Conservation (phyloP, 1,140 invertebrate genomes). For the Schlechtendalia chinensis region DNA sequence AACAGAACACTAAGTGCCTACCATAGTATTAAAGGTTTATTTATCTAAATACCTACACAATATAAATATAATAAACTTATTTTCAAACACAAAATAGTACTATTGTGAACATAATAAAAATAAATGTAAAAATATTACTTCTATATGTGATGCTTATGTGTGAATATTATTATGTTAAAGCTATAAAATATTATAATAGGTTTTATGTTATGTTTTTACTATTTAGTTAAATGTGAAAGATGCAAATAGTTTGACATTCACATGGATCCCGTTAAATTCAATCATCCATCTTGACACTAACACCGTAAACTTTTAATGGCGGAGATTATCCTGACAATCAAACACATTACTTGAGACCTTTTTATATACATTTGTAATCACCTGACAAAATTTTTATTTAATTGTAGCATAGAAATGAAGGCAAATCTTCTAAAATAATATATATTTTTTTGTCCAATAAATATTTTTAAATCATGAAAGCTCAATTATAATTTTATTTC, state of each 20-base stretch:
- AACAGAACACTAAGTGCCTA: too few species aligned
- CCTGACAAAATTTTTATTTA: background rate
- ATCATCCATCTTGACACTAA: slow-evolving; percentile 10
- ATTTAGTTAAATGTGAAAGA: background rate
- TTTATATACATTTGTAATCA: background rate
- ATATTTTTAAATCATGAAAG: too few species aligned
- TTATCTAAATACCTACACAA: background rate
- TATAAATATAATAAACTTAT: background rate
- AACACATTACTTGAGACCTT: background rate
- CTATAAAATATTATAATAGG: background rate
- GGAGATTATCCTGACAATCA: background rate
- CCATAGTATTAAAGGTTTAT: background rate
- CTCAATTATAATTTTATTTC: too few species aligned
- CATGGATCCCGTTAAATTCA: background rate
- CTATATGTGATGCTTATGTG: background rate
- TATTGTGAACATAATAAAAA: background rate
- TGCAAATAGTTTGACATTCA: background rate
- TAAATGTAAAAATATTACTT: slow-evolving; percentile 8
- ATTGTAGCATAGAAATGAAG: too few species aligned
- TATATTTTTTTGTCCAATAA: too few species aligned
- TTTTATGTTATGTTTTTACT: background rate
- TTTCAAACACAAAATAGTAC: background rate
- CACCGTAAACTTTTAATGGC: background rate
- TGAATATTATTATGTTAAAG: background rate
- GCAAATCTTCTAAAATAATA: too few species aligned